A percentile compares a stretch with the other conserved stretches of the same genome.
Conservation (phyloP, 2,797 vertebrate species). For the Hirundo rustica region DNA sequence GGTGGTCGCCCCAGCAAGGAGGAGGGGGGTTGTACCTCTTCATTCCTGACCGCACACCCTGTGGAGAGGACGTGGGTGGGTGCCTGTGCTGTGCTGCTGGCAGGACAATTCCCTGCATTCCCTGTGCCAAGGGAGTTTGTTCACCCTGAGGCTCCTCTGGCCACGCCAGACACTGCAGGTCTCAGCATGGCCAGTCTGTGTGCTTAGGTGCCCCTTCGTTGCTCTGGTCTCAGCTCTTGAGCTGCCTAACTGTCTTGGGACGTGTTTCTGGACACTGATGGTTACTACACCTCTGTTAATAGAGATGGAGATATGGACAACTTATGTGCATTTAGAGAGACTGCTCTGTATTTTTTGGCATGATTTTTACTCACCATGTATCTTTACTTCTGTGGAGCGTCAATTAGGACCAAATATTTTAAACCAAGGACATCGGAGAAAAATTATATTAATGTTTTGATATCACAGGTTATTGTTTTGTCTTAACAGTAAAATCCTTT, state of each 20-base stretch:
- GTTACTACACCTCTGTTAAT: background rate
- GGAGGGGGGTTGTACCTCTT: background rate
- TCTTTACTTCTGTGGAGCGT: constrained; percentile 32
- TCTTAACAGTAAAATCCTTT: constrained; percentile 34
- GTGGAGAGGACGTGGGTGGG: accelerated
- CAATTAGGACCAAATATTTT: constrained; percentile 31
- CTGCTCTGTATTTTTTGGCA: background rate
- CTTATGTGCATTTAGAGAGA: background rate
- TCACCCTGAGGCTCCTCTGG: background rate
- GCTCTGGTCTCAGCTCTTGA: background rate
- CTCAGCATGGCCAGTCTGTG: background rate
- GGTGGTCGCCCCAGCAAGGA: background rate
- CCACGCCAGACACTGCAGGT: accelerated
- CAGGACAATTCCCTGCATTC: background rate
- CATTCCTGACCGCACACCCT: background rate
- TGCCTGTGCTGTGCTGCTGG: background rate
- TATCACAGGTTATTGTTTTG: constrained; percentile 11
- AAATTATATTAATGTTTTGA: background rate
- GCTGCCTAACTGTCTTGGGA: background rate
- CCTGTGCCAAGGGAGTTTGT: accelerated
- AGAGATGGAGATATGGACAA: background rate
- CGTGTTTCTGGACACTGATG: background rate
- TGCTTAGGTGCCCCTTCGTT: background rate
- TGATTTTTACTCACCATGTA: background rate
- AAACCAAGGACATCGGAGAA: background rate